Conservation (phyloP, 2,113 vertebrate genomes). For the Trochalopteron elliotii region DNA sequence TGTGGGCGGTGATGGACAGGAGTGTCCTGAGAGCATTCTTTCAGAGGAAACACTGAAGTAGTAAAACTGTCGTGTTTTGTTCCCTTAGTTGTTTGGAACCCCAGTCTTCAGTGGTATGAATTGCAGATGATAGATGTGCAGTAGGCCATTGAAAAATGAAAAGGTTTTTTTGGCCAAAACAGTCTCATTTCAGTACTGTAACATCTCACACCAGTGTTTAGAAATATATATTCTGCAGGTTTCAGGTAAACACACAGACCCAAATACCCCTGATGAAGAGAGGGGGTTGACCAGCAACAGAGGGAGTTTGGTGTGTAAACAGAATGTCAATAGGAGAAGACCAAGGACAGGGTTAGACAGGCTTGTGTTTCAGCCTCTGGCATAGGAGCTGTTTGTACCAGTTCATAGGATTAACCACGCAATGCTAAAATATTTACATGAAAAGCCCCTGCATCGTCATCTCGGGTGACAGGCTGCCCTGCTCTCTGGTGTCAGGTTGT, state of each 20-base stretch:
- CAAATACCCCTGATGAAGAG: background rate
- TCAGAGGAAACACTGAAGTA: background rate
- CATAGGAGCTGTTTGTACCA: conserved; percentile 43
- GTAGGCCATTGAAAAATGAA: background rate
- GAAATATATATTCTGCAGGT: background rate
- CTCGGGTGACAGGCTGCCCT: conserved; percentile 32
- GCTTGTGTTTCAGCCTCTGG: conserved; percentile 58
- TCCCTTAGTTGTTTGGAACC: background rate
- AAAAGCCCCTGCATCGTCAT: background rate
- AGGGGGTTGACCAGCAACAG: background rate
- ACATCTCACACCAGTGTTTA: background rate
- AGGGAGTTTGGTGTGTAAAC: background rate
- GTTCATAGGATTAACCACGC: conserved; percentile 44
- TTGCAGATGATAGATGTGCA: background rate
- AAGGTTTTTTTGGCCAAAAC: background rate
- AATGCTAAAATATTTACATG: conserved; percentile 64
- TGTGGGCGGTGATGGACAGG: background rate
- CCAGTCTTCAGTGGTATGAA: background rate
- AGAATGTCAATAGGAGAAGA: background rate
- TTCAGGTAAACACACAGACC: background rate
- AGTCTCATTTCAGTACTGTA: background rate
- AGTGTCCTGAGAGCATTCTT: background rate
- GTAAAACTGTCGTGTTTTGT: background rate
- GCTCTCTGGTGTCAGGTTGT: conserved; percentile 1
- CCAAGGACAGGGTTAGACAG: conserved; percentile 14